Evolutionary conservation across 1,140 invertebrate species (phyloP).

Genomic region (Hirudo medicinalis): DNA sequence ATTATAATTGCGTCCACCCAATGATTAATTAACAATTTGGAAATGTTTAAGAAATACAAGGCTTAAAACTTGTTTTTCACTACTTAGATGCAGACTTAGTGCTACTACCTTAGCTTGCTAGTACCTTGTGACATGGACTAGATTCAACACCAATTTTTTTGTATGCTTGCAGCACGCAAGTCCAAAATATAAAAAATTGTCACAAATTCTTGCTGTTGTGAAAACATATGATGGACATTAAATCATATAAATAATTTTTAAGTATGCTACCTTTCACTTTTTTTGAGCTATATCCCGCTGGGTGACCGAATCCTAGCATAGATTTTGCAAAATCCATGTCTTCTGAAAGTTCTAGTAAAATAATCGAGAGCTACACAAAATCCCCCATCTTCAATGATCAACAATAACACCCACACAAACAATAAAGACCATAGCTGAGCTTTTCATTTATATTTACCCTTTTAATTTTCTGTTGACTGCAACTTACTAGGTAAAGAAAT

Average conservation of each 20-base stretch:
- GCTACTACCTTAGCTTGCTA: no score
- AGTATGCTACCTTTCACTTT: slow-evolving; percentile 27
- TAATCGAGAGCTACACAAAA: no score
- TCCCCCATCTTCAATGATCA: no score
- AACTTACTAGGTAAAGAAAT: not conserved
- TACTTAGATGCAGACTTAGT: not conserved
- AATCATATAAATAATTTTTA: not conserved
- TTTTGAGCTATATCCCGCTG: slow-evolving; percentile 60
- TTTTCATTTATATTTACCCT: no score
- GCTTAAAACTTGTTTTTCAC: no score
- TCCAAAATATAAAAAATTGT: not conserved
- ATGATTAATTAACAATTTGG: no score
- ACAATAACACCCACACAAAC: no score
- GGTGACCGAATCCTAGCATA: slow-evolving; percentile 64
- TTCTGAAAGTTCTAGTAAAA: slow-evolving; percentile 1
- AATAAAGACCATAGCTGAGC: no score
- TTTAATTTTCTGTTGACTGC: no score
- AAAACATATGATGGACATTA: no score
- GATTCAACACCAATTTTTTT: not conserved
- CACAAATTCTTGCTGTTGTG: not conserved
- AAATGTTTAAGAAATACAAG: no score
- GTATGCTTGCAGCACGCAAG: not conserved
- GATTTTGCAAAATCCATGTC: slow-evolving; percentile 71
- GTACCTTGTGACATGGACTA: not conserved
- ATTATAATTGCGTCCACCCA: not conserved